Base-by-base conservation (phyloP, 2,113 vertebrate genomes). In the Xiphophorus maculatus region DNA sequence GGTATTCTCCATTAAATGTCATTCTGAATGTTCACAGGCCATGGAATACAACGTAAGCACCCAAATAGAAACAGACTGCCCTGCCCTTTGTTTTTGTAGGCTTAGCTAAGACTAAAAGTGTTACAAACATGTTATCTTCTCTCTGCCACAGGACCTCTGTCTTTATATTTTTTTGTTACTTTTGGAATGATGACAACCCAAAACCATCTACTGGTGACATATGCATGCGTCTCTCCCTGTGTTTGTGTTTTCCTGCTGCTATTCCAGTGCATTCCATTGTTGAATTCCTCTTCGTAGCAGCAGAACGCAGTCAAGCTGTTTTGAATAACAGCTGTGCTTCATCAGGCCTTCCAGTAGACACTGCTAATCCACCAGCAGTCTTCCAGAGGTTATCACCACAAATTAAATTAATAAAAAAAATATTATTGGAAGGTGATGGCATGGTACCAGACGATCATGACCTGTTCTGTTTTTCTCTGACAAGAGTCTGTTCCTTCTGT, bases 191-290 rank as follows among this genome's bases (percentile, higher is more conserved):
- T 74, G 63, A 19, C 32, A 58, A 73, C 63, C 58, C 51, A 22
- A 19, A 22, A 74, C 63, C 69, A 68, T 32, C 62, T 63, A 74
- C 73, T 70, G 54, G 65, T 75, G 82, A 84, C 76, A 71, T 64
- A 62, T 73, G 64, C 40, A 81, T 15, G 76, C 74, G 72, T 82
- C 63, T 67, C 15, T 72, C 68, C 51, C 28, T 75, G 58, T 44
- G 63, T 73, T 29, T 44, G 4, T 70, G 62, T 74, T 80, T 42
- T 76, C 73, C 67, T 86, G 86, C 73, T 81, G 87, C 87, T 89
- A 87, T 91, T 91, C 73, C 73, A 80, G 73, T 84, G 89, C 91
- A 93, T 93, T 93, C 88, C 71, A 65, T 37, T 17, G 10, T 72
- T 83, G 84, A 89, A 93, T 90, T 89, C 89, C 71, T 85, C 75